Evolutionary conservation across 2,888 invertebrate genomes (phyloP).

Genomic region (Suillia variegata): DNA sequence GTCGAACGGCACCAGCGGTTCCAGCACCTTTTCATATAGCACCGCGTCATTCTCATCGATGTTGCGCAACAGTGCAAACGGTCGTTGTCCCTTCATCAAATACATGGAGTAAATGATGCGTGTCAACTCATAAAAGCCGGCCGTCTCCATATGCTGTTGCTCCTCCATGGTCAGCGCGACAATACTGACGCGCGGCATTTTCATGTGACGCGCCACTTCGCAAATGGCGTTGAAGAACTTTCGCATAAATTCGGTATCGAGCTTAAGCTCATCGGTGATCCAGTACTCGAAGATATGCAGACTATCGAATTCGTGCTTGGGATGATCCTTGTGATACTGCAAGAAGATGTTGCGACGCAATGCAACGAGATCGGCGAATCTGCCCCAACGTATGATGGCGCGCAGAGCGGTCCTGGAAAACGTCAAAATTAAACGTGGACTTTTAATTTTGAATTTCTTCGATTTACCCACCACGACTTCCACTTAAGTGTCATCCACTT

Average conservation of each 20-base stretch:
- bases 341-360: constrained; percentile 17
- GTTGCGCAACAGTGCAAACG: constrained; percentile 30
- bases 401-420: constrained; percentile 17
- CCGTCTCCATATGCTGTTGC: constrained; percentile 2
- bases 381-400: constrained; percentile 14
- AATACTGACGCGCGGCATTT: constrained; percentile 31
- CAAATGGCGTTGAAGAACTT: constrained; percentile 30
- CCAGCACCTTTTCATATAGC: constrained; percentile 26
- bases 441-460: no score
- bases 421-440: not conserved
- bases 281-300: constrained; percentile 31
- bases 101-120: constrained; percentile 32
- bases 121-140: constrained; percentile 20
- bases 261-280: constrained; percentile 6
- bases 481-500: constrained; percentile 33
- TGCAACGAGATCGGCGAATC: constrained; percentile 21
- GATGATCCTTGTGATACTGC: constrained; percentile 1
- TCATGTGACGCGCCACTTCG: constrained; percentile 33
- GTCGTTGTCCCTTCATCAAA: constrained; percentile 14
- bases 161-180: constrained; percentile 19
- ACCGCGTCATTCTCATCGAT: constrained; percentile 29
- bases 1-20: constrained; percentile 19
- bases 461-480: constrained; percentile 32
- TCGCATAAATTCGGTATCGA: constrained; percentile 17
- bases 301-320: constrained; percentile 12